Evolutionary conservation across 2,797 vertebrate species (phyloP), one percentile per base, ranked within the genome.

Genomic region (Dromococcyx pavoninus): DNA sequence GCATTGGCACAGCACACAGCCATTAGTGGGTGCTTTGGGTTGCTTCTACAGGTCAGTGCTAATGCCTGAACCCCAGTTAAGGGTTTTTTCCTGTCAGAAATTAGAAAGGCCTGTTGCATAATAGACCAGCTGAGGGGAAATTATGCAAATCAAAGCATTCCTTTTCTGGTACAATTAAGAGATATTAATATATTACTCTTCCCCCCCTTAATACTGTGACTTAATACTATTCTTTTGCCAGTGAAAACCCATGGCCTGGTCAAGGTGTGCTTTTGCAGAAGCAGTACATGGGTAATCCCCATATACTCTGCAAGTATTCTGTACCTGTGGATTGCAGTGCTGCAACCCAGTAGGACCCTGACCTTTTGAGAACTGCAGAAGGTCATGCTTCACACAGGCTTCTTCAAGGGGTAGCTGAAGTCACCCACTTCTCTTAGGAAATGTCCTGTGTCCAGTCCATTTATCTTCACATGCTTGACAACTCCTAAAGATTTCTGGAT

Each of bases 231-330:
- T 17, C 19, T 89, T 91, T 89, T 88, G 39, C 46, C n/a, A 44
- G 19, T 81, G 73, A 46, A 77, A 82, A 50, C 37, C 6, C 18
- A 13, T 15, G 25, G 28, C 35, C 16, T 60, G 12, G 43, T 32
- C 32, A 70, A 3, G 0, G 0, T 2, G 0, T 0, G 0, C 32
- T 65, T 67, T 61, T n/a, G 41, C 46, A 41, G 51, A 66, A 82
- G 35, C 0, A 0, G 5, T 16, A 15, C 56, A n/a, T 5, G 11
- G 28, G 8, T n/a, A n/a, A n/a, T n/a, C n/a, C n/a, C n/a, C n/a
- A n/a, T n/a, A n/a, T n/a, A n/a, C 28, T 81, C 64, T 81, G 51
- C 72, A 61, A 19, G 57, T 35, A 41, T 10, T 32, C 51, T 56
- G 15, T 43, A 37, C 43, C 43, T 28, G 37, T 4, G 6, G 18